A percentile compares a stretch with the other conserved stretches of the same genome.
These are phyloP conservation scores for Siniperca undulata DNA, from an alignment of 2,797 vertebrate species.

Conservation along the genomic window DNA sequence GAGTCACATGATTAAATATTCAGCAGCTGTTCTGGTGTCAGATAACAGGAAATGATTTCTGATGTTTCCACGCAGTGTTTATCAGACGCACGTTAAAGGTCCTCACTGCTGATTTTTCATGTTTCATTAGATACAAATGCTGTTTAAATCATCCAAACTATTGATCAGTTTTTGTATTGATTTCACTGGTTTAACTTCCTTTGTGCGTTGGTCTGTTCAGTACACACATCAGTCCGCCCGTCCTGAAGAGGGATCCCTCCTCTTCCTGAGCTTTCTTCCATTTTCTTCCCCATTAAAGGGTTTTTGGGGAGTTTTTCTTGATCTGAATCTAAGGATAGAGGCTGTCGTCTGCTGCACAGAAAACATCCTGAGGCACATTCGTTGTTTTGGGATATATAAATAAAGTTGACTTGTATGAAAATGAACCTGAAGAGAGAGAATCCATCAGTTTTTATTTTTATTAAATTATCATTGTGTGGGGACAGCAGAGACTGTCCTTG, in stretches of 20 bases:
- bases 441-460: no score
- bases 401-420: no score
- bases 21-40: constrained; percentile 9
- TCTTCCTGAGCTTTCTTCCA: neutral
- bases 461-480: no score
- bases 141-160: neutral
- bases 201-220: neutral
- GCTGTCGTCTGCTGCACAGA: no score
- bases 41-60: neutral
- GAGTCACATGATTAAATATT: constrained; percentile 6
- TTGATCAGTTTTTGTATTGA: neutral
- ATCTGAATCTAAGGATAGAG: no score
- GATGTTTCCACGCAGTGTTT: neutral
- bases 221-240: neutral
- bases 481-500: neutral
- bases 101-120: neutral
- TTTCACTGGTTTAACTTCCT: neutral
- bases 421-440: no score
- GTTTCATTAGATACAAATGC: neutral
- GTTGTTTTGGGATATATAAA: no score
- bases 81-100: neutral
- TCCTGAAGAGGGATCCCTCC: no score
- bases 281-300: neutral
- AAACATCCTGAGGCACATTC: no score
- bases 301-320: neutral